Percentiles rank a stretch among this genome's conserved stretches.
Evolutionary conservation across 2,113 vertebrate species (phyloP).

Genomic region (Engystomops pustulosus): DNA sequence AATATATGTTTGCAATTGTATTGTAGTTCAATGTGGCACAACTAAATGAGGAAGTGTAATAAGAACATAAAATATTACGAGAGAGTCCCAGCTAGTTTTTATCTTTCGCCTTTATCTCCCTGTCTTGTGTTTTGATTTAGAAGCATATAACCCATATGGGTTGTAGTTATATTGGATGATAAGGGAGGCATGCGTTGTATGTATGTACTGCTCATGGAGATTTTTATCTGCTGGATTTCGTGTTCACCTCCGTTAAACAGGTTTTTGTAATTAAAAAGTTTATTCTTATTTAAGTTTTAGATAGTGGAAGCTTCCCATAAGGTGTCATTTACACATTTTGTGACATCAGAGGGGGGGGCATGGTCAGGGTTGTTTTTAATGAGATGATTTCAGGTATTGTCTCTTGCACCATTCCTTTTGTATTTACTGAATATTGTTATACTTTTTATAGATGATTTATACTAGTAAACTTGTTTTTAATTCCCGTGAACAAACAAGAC

Average conservation of each 20-base stretch:
- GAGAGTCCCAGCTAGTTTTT: conserved; percentile 58
- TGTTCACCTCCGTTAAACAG: not conserved
- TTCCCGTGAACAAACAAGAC: not conserved
- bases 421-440: too few species aligned
- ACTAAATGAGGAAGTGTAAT: conserved; percentile 60
- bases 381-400: too few species aligned
- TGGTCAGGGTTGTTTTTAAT: too few species aligned
- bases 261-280: conserved; percentile 14
- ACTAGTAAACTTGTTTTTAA: too few species aligned
- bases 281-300: not conserved
- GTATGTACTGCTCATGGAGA: conserved; percentile 42
- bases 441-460: too few species aligned
- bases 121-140: conserved; percentile 59
- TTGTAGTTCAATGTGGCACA: conserved; percentile 57
- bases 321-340: not conserved
- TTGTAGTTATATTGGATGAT: conserved; percentile 49
- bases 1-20: conserved; percentile 61
- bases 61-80: conserved; percentile 61
- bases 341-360: too few species aligned
- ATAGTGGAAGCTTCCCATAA: not conserved
- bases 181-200: conserved; percentile 47
- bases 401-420: too few species aligned
- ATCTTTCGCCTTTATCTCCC: conserved; percentile 55
- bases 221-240: not conserved
- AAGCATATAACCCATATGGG: conserved; percentile 51